Percentiles rank a stretch among this genome's conserved stretches.
Conservation (phyloP, 2,888 invertebrate species). For the Bruchidius siliquastri region DNA sequence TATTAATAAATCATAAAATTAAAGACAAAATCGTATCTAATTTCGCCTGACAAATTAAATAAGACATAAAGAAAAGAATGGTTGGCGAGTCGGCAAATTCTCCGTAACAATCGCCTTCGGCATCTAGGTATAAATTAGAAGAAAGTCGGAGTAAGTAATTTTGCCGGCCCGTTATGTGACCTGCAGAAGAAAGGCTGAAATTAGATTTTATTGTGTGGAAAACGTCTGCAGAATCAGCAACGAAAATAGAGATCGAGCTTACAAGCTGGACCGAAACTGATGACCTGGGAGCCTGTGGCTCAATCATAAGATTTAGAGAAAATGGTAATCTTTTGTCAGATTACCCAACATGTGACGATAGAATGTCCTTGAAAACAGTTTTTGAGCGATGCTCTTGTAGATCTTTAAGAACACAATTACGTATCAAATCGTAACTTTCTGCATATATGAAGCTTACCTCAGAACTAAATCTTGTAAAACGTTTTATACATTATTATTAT, state of each 20-base stretch:
- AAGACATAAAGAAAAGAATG: neutral
- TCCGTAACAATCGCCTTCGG: neutral
- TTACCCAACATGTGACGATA: too few relatives aligned
- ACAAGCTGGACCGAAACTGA: neutral
- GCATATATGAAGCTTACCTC: too few relatives aligned
- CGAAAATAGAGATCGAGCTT: constrained; percentile 9
- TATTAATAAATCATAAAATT: too few relatives aligned
- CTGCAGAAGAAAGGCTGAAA: constrained; percentile 26
- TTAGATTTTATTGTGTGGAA: constrained; percentile 35
- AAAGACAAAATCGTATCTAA: neutral
- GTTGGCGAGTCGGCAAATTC: neutral
- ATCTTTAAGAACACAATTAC: too few relatives aligned
- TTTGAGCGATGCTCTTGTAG: too few relatives aligned
- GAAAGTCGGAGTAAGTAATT: constrained; percentile 27
- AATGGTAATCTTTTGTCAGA: too few relatives aligned
- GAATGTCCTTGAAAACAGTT: too few relatives aligned
- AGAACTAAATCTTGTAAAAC: too few relatives aligned
- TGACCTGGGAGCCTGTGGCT: too few relatives aligned
- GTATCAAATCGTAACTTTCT: too few relatives aligned
- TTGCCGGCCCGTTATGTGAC: constrained; percentile 22
- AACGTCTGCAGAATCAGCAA: constrained; percentile 29
- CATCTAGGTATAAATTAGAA: constrained; percentile 4
- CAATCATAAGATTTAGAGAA: too few relatives aligned
- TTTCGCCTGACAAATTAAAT: neutral
- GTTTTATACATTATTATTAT: too few relatives aligned